Evolutionary conservation across 1,140 invertebrate species (phyloP), one percentile per base, ranked within the genome.

Genomic region (Octopus bimaculoides): DNA sequence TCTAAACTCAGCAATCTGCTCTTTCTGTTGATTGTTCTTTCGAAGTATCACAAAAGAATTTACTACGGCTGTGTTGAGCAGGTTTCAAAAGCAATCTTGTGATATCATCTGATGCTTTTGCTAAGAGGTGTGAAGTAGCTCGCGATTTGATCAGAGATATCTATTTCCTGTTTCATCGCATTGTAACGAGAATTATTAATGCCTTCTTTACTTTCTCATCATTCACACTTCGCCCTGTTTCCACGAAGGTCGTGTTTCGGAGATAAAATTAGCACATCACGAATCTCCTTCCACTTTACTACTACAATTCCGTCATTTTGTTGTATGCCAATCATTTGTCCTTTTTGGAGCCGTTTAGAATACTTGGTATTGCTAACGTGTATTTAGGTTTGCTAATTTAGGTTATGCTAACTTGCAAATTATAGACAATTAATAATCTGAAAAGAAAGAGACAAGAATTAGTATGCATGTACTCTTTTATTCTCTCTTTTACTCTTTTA

Each of bases 31-130:
- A 12, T 66, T 14, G n/a, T 14, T 66, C n/a, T 66, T n/a, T 66
- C n/a, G 12, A n/a, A 66, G 3, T 14, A 66, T 66, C 12, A 66
- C n/a, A 66, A 66, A n/a, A 14, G 2, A 1, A 66, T 66, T 66
- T 66, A 66, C n/a, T 14, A 66, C 61, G n/a, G 61, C 61, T 66
- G 61, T 66, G n/a, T 66, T 66, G 12, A 66, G n/a, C 12, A 66
- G 61, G n/a, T 66, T 66, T 66, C 61, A 14, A 66, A 66, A 14
- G 61, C 61, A 66, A 66, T 66, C n/a, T 66, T 66, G 61, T 66
- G 61, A n/a, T 66, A 66, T n/a, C 61, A 66, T 66, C 61, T 12
- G 61, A 66, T 66, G 12, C 12, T 66, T 66, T 66, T 66, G 0
- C 61, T 14, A 14, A 66, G 61, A 66, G 61, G 61, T 66, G 61